A percentile compares a stretch with the other conserved stretches of the same genome.
These are phyloP conservation scores for Lampropteryx suffumata DNA, from an alignment of 2,888 invertebrate genomes.

Conservation along the genomic window DNA sequence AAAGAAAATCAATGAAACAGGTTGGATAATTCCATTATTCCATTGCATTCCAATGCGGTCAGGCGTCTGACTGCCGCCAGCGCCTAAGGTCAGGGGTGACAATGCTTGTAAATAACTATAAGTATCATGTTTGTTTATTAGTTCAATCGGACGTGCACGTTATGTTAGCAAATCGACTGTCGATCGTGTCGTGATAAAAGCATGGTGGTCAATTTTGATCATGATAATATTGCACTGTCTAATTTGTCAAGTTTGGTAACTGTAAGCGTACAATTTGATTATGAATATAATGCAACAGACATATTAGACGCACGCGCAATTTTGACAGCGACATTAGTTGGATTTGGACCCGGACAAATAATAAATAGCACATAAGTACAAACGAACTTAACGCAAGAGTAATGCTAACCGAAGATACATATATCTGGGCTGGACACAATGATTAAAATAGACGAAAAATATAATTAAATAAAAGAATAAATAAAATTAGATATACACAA, in stretches of 20 bases:
- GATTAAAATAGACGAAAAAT: conserved; percentile 1
- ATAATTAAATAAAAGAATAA: too few species aligned
- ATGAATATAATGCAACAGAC: not conserved
- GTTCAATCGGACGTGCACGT: conserved; percentile 17
- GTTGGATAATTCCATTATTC: conserved; percentile 4
- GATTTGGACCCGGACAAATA: too few species aligned
- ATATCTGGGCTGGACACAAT: too few species aligned
- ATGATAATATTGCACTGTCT: conserved; percentile 22
- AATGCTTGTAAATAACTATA: conserved; percentile 27
- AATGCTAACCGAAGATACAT: too few species aligned
- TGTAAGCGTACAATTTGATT: not conserved
- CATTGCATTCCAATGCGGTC: conserved; percentile 46
- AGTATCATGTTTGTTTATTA: conserved; percentile 13
- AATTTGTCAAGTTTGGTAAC: conserved; percentile 15
- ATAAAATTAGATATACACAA: too few species aligned
- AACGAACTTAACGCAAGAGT: too few species aligned
- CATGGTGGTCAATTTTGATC: conserved; percentile 21
- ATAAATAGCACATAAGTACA: too few species aligned
- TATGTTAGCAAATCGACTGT: conserved; percentile 25
- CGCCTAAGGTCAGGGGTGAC: conserved; percentile 49
- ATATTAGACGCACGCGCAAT: too few species aligned
- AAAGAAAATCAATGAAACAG: conserved; percentile 2
- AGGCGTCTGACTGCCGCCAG: conserved; percentile 14
- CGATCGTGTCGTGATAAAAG: conserved; percentile 22
- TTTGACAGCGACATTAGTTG: too few species aligned